These are phyloP conservation scores for Halictus quadricinctus DNA, from an alignment of 2,888 invertebrate genomes.

Conservation along the genomic window DNA sequence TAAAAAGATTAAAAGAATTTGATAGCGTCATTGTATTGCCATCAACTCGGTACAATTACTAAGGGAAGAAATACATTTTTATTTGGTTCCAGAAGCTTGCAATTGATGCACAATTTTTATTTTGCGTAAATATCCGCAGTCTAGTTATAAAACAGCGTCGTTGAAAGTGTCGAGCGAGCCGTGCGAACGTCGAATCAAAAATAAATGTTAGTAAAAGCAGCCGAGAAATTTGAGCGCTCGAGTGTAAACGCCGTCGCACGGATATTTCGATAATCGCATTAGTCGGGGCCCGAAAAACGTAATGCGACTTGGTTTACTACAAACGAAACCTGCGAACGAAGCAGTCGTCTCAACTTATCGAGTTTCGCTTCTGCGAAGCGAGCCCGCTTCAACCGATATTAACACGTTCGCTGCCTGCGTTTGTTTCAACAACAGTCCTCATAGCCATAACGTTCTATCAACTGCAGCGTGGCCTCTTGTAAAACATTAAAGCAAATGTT, in stretches of 20 bases:
- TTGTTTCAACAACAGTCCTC: neutral
- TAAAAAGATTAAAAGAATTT: too few species aligned
- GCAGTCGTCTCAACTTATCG: constrained; percentile 13
- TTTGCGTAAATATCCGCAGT: too few species aligned
- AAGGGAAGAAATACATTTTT: too few species aligned
- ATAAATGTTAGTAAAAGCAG: neutral
- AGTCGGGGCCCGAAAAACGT: neutral
- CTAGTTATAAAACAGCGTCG: neutral
- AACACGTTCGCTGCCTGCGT: neutral
- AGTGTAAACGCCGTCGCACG: neutral
- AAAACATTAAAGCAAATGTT: neutral
- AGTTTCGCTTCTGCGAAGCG: constrained; percentile 28
- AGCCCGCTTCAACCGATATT: constrained; percentile 3
- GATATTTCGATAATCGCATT: constrained; percentile 12
- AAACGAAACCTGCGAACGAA: constrained; percentile 1
- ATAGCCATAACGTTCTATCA: neutral
- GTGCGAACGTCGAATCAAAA: neutral
- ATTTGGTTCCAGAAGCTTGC: too few species aligned
- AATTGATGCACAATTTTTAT: too few species aligned
- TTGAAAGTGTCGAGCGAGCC: neutral
- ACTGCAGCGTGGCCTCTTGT: neutral
- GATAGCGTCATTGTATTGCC: too few species aligned
- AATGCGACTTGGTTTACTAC: neutral
- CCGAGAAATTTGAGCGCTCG: constrained; percentile 5
- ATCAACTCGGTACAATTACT: too few species aligned